phyloP scores from a whole-genome alignment of 2,888 invertebrate genomes.

The Cotesia congregata region DNA sequence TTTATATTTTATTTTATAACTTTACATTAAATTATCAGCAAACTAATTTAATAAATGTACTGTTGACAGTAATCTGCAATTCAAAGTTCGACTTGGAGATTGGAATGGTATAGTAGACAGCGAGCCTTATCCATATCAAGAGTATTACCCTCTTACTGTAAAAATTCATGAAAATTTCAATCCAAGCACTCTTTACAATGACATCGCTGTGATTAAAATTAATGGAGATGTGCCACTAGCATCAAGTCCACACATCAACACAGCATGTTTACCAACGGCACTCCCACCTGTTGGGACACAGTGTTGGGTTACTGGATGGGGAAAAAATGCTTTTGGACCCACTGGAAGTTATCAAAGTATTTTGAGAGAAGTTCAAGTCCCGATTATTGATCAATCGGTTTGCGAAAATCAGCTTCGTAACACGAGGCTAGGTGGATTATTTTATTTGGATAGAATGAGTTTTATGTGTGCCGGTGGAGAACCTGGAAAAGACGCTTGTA shows the following conservation, averaged over 20 bases:
- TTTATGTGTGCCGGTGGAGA: constrained; percentile 88
- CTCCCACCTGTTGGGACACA: constrained; percentile 64
- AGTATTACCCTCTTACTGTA: constrained; percentile 74
- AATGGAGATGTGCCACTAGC: constrained; percentile 67
- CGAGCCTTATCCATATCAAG: constrained; percentile 78
- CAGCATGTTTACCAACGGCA: constrained; percentile 71
- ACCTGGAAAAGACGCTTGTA: constrained; percentile 83
- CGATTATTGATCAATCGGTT: constrained; percentile 75
- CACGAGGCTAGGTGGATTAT: constrained; percentile 78
- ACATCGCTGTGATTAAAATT: constrained; percentile 84
- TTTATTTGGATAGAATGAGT: constrained; percentile 76
- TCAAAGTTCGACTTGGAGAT: constrained; percentile 82
- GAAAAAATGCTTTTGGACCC: constrained; percentile 80
- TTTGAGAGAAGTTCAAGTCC: constrained; percentile 83
- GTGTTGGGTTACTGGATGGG: constrained; percentile 89
- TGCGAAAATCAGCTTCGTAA: constrained; percentile 77
- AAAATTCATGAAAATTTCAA: constrained; percentile 79
- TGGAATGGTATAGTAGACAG: constrained; percentile 79
- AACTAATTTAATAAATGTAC: no score
- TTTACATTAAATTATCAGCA: no score
- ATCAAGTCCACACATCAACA: constrained; percentile 68
- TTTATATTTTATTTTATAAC: no score
- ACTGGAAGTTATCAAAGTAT: constrained; percentile 76
- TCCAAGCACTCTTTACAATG: constrained; percentile 81
- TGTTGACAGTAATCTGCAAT: constrained; percentile 43